These are phyloP conservation scores for Antedon mediterranea DNA, from an alignment of 53 echinoderm and acorn worm genomes.

Conservation along the genomic window DNA sequence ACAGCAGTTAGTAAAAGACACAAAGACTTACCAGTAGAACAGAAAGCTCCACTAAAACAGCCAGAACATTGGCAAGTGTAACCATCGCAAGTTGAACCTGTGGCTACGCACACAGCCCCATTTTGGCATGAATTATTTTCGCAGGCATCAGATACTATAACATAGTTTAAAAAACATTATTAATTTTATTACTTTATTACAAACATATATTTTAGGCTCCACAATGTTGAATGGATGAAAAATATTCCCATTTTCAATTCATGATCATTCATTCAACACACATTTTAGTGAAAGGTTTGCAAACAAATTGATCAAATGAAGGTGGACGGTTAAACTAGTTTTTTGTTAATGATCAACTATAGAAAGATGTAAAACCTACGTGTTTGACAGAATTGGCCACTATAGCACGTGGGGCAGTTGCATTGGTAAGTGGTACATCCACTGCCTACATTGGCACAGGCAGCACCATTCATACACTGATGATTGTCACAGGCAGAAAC, in stretches of 20 bases:
- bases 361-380: slow-evolving; percentile 28
- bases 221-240: no score
- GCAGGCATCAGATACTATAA: no score
- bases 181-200: no score
- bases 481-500: slow-evolving; percentile 31
- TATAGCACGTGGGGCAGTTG: slow-evolving; percentile 55
- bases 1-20: no score
- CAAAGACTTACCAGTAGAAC: slow-evolving; percentile 50
- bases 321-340: no score
- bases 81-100: no score
- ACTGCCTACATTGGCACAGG: slow-evolving; percentile 27
- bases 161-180: no score
- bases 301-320: no score
- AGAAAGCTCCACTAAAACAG: slow-evolving; percentile 71
- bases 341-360: not conserved
- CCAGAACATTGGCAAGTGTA: slow-evolving; percentile 65
- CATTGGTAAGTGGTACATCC: slow-evolving; percentile 58
- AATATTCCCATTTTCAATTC: no score
- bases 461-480: slow-evolving; percentile 70
- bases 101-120: slow-evolving; percentile 39
- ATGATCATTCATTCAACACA: no score
- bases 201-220: no score
- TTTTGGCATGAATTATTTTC: slow-evolving; percentile 52
- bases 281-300: no score
- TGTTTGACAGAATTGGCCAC: slow-evolving; percentile 56